Conservation (phyloP, 2,888 invertebrate species). For the Tetragonisca angustula region DNA sequence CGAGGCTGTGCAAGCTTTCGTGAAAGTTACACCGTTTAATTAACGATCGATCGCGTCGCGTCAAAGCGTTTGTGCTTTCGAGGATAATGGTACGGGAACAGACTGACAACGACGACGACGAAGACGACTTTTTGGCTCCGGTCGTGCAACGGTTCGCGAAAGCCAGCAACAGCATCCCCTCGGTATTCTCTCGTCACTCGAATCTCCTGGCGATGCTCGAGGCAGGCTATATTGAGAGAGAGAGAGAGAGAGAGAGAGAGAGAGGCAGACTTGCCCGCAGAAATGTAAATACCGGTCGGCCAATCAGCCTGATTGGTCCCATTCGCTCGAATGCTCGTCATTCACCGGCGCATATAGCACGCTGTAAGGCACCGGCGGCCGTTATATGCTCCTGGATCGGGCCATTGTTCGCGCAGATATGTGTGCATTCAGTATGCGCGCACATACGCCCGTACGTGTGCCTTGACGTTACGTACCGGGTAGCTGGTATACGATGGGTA, state of each 20-base stretch:
- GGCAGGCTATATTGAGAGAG: slow-evolving; percentile 38
- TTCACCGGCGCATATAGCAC: slow-evolving; percentile 73
- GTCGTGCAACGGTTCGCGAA: slow-evolving; percentile 38
- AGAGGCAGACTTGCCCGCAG: slow-evolving; percentile 73
- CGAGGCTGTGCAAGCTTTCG: slow-evolving; percentile 1
- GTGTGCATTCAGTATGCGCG: slow-evolving; percentile 36
- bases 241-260: no score
- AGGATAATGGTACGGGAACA: neutral
- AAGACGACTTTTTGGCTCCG: slow-evolving; percentile 34
- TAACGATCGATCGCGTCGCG: slow-evolving; percentile 23
- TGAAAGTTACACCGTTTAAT: slow-evolving; percentile 8
- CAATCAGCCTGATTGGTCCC: slow-evolving; percentile 84
- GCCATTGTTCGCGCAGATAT: slow-evolving; percentile 70
- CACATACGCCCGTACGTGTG: slow-evolving; percentile 29
- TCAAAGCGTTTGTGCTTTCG: slow-evolving; percentile 9
- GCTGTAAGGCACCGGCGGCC: slow-evolving; percentile 66
- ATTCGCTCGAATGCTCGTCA: slow-evolving; percentile 82
- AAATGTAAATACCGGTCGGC: slow-evolving; percentile 82
- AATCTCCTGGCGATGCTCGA: slow-evolving; percentile 60
- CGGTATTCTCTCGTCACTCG: slow-evolving; percentile 53
- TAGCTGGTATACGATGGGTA: slow-evolving; percentile 21
- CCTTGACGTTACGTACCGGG: slow-evolving; percentile 26
- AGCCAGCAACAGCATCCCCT: slow-evolving; percentile 4
- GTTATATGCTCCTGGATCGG: slow-evolving; percentile 70
- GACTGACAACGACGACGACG: no score